phyloP scores from a whole-genome alignment of 2,888 invertebrate genomes.

The Ephialtes manifestator region DNA sequence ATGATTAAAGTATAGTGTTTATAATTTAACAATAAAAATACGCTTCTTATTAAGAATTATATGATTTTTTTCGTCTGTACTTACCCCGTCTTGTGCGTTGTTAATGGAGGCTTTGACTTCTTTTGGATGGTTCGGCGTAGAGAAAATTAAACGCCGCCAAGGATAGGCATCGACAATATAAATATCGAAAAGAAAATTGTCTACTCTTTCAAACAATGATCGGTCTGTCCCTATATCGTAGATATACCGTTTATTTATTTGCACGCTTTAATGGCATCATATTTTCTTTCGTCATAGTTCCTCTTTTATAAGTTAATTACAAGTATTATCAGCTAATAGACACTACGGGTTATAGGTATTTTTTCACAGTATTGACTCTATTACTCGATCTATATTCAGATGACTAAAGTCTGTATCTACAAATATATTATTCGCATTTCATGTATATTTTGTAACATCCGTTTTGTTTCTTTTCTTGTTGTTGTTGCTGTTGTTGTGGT shows the following conservation, averaged over 20 bases:
- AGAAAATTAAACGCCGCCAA: neutral
- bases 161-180: constrained; percentile 35
- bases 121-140: neutral
- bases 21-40: constrained; percentile 63
- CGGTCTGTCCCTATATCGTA: constrained; percentile 57
- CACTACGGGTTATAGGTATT: constrained; percentile 82
- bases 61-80: constrained; percentile 7
- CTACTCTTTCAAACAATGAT: constrained; percentile 43
- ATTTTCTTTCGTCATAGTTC: constrained; percentile 69
- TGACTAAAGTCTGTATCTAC: constrained; percentile 83
- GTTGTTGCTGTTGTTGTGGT: constrained; percentile 60
- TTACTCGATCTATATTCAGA: constrained; percentile 80
- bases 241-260: constrained; percentile 69
- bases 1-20: constrained; percentile 43
- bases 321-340: constrained; percentile 80
- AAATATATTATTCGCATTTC: constrained; percentile 80
- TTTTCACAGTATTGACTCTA: constrained; percentile 84
- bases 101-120: neutral
- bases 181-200: constrained; percentile 20
- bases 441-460: constrained; percentile 71
- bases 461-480: constrained; percentile 59
- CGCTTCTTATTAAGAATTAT: constrained; percentile 3
- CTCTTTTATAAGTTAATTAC: constrained; percentile 82
- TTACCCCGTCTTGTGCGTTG: neutral
- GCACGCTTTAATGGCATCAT: constrained; percentile 66